Conservation (phyloP, 2,888 invertebrate species). For the Leucozona laternaria region DNA sequence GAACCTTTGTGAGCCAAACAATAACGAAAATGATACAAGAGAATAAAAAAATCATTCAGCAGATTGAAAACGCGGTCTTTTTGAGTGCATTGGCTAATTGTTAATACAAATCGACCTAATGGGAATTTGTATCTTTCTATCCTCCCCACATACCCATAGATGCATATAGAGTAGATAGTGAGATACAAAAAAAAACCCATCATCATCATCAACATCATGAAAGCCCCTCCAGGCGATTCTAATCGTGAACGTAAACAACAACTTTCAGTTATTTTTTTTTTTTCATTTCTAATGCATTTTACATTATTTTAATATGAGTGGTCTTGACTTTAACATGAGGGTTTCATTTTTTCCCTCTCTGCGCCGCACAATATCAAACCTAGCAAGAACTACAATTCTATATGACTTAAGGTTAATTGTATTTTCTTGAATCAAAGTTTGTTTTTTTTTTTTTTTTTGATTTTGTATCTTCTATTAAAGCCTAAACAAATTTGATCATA, state of each 20-base stretch:
- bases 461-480: slow-evolving; percentile 51
- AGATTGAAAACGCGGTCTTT: slow-evolving; percentile 64
- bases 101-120: slow-evolving; percentile 74
- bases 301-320: slow-evolving; percentile 39
- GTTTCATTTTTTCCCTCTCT: background rate
- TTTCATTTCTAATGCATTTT: slow-evolving; percentile 43
- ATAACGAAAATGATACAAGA: slow-evolving; percentile 1
- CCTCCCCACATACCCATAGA: background rate
- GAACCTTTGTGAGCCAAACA: slow-evolving; percentile 18
- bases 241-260: slow-evolving; percentile 72
- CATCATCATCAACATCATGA: slow-evolving; percentile 47
- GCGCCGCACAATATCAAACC: background rate
- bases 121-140: slow-evolving; percentile 50
- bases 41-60: slow-evolving; percentile 53
- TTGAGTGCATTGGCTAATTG: slow-evolving; percentile 74
- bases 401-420: slow-evolving; percentile 72
- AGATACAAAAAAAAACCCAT: slow-evolving; percentile 17
- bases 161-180: background rate
- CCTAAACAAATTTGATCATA: slow-evolving; percentile 66
- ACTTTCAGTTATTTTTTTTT: slow-evolving; percentile 17
- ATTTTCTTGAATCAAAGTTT: slow-evolving; percentile 61
- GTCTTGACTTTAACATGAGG: slow-evolving; percentile 20
- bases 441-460: slow-evolving; percentile 8
- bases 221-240: slow-evolving; percentile 71
- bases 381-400: slow-evolving; percentile 11